These are phyloP conservation scores for Potorous gilbertii DNA, from an alignment of 2,797 vertebrate genomes.

Conservation along the genomic window DNA sequence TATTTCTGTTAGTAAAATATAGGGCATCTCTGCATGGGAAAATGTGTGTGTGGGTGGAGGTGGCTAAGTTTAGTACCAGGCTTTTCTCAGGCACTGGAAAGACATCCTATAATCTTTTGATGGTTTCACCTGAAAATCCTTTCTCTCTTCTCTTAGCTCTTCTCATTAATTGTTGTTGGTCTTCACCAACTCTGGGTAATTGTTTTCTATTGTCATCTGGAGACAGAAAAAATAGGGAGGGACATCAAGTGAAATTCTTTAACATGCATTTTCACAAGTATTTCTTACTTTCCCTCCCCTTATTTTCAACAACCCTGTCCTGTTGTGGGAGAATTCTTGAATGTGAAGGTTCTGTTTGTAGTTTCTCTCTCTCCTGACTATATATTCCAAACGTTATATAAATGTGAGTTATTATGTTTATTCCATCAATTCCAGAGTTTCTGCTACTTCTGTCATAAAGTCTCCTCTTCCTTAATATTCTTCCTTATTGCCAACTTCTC, in stretches of 20 bases:
- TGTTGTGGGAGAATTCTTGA: neutral
- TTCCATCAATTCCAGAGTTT: neutral
- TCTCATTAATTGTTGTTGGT: constrained; percentile 30
- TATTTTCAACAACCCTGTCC: neutral
- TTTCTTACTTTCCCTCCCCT: neutral
- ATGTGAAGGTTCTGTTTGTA: neutral
- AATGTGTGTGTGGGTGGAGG: neutral
- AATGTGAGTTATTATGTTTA: neutral
- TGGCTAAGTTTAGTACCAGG: neutral
- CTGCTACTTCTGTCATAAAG: neutral
- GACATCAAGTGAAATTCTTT: neutral
- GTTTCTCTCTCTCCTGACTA: neutral
- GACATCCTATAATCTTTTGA: neutral
- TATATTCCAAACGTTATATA: neutral
- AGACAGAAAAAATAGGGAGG: neutral
- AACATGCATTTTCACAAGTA: neutral
- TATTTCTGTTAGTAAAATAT: neutral
- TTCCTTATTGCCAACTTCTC: neutral
- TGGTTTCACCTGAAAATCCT: constrained; percentile 68
- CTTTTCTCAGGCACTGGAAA: neutral
- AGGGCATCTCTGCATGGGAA: neutral
- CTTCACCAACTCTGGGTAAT: neutral
- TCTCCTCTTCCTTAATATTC: neutral
- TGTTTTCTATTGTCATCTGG: constrained; percentile 31
- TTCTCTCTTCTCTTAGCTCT: constrained; percentile 82